phyloP scores from a whole-genome alignment of 2,888 invertebrate species.

The Thyatira batis region DNA sequence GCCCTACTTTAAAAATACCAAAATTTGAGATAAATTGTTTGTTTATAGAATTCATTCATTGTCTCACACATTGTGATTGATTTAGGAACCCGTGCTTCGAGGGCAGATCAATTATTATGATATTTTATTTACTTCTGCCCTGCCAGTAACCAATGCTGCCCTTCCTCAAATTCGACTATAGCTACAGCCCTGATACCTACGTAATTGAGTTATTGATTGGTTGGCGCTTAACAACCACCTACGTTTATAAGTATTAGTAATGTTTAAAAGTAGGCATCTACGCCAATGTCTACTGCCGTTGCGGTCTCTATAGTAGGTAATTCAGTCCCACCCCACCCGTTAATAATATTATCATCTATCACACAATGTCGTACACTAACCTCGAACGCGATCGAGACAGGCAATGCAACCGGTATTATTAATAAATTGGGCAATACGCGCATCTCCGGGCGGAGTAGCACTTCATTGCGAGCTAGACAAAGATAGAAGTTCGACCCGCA shows the following conservation, averaged over 20 bases:
- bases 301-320: background rate
- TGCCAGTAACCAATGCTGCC: too few species aligned
- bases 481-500: background rate
- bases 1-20: too few species aligned
- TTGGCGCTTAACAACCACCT: background rate
- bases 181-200: too few species aligned
- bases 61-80: too few species aligned
- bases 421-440: constrained; percentile 20
- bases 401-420: constrained; percentile 13
- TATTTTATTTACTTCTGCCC: too few species aligned
- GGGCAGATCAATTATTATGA: too few species aligned
- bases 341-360: background rate
- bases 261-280: too few species aligned
- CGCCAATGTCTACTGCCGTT: background rate
- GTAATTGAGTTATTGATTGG: background rate
- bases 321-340: too few species aligned
- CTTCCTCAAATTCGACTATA: too few species aligned
- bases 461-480: background rate
- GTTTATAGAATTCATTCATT: too few species aligned
- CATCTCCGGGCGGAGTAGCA: constrained; percentile 19
- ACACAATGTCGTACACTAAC: constrained; percentile 14
- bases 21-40: too few species aligned
- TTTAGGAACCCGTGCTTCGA: too few species aligned
- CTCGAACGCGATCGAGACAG: constrained; percentile 5
- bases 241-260: background rate